Evolutionary conservation across 1,140 invertebrate genomes (phyloP), one percentile per base, ranked within the genome.

Genomic region (Solenopsis invicta): DNA sequence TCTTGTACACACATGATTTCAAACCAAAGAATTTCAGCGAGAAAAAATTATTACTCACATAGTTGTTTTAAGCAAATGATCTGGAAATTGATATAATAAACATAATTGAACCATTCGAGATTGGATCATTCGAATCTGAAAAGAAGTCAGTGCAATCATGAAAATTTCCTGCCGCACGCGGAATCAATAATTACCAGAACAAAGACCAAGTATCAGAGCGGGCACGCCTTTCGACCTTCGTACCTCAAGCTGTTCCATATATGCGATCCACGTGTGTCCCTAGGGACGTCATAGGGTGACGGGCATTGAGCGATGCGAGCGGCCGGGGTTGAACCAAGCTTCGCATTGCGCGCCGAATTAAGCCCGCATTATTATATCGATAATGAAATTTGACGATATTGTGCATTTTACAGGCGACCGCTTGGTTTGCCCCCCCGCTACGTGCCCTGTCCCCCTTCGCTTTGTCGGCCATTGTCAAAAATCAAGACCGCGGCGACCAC

Each of bases 371-470:
- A 95, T 95, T 94, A 93, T 91, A 89, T 93, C 94, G 94, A 95
- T 95, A 95, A 95, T 95, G 95, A 95, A 95, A 95, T 95, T 95
- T 94, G 93, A 95, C 93, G 94, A 95, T 94, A 94, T 95, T 95
- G 94, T 95, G 93, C 94, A 95, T 94, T 95, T 95, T 90, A 92
- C 93, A 92, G 94, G 88, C 90, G 85, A 87, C 85, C 64, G 75
- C 81, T 80, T 56, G 37, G 41, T 66, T 45, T 50, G 64, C 82
- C 77, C 74, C 56, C 76, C 66, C 74, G 54, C 21, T 67, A 24
- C 56, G 29, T 54, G 4, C 1, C 56, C 69, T 37, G 37, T 66
- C 45, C 61, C 41, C 67, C 52, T 64, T 56, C 34, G 59, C 10
- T 64, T 37, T 48, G 52, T 52, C 77, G 18, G 29, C 89, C 82